Evolutionary conservation across 2,797 vertebrate species (phyloP), one percentile per base, ranked within the genome.

Genomic region (Pterois miles): DNA sequence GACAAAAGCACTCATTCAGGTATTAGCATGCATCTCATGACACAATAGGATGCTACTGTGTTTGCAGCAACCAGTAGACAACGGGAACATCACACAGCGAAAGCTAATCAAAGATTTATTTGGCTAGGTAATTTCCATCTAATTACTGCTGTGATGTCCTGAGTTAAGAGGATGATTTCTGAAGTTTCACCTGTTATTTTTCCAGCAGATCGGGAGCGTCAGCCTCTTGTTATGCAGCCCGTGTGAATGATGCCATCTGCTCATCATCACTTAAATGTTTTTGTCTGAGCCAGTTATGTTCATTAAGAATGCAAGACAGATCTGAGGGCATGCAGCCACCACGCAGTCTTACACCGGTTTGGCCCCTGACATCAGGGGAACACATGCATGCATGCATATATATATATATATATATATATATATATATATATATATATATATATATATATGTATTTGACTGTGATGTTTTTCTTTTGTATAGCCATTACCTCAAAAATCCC

Each of bases 251-350:
- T 83, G 87, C 93, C 93, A 95, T 94, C 92, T 95, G 93, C 85
- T 94, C 91, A 91, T 93, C 91, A 91, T 87, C 88, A 91, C 93
- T 91, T 93, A 80, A 92, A 91, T 92, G 81, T 91, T 92, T 91
- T 91, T 86, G 84, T 91, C 83, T 83, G 78, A 79, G 84, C 82
- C 89, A 92, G 87, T 93, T 93, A 91, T 70, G 81, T 83, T 92
- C 76, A 91, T 88, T 88, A 85, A 80, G 79, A 84, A 86, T 87
- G 84, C 82, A 57, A 91, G 87, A 91, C 83, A 65, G 84, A 86
- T 89, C 58, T 40, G 72, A 87, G 82, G 81, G 75, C 87, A 80
- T 71, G 75, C n/a, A 77, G 58, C 63, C 23, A 23, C 50, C 46
- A 60, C 2, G 36, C 40, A 43, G 66, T 56, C 29, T 20, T 70